Conservation (phyloP, 2,888 invertebrate genomes). For the Drosophila bunnanda region DNA sequence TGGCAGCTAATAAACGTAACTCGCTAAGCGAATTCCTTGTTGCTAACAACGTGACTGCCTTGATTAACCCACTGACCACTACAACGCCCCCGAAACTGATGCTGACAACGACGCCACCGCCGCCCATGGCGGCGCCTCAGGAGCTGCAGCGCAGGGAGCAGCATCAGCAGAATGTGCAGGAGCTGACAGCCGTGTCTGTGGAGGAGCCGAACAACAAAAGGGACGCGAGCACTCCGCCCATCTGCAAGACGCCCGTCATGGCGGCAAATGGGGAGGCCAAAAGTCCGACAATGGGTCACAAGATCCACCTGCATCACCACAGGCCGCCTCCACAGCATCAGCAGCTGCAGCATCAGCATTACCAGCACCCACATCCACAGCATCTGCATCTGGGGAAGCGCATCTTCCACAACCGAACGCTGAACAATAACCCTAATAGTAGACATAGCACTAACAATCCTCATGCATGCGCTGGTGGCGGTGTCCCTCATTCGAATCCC, state of each 20-base stretch:
- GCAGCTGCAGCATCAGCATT: slow-evolving; percentile 42
- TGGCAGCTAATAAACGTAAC: slow-evolving; percentile 82
- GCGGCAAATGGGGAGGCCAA: slow-evolving; percentile 76
- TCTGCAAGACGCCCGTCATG: slow-evolving; percentile 70
- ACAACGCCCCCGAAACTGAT: slow-evolving; percentile 66
- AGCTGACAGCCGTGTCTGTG: slow-evolving; percentile 19
- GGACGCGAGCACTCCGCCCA: slow-evolving; percentile 75
- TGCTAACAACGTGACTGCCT: slow-evolving; percentile 83
- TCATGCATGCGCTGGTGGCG: slow-evolving; percentile 61
- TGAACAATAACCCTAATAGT: slow-evolving; percentile 75
- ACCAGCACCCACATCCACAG: slow-evolving; percentile 32
- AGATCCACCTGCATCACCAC: slow-evolving; percentile 34
- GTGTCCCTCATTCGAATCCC: slow-evolving; percentile 43
- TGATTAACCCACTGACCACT: slow-evolving; percentile 74
- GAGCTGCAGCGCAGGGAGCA: slow-evolving; percentile 28
- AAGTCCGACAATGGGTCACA: slow-evolving; percentile 69
- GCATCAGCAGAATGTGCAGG: slow-evolving; percentile 10
- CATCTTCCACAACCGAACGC: slow-evolving; percentile 71
- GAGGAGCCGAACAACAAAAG: slow-evolving; percentile 45
- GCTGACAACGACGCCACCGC: slow-evolving; percentile 34
- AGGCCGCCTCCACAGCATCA: slow-evolving; percentile 39
- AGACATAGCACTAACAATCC: slow-evolving; percentile 73
- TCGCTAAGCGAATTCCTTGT: slow-evolving; percentile 85
- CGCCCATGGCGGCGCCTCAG: slow-evolving; percentile 54
- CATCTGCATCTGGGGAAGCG: slow-evolving; percentile 51